Conservation (phyloP, 2,888 invertebrate species). For the Drepana falcataria region DNA sequence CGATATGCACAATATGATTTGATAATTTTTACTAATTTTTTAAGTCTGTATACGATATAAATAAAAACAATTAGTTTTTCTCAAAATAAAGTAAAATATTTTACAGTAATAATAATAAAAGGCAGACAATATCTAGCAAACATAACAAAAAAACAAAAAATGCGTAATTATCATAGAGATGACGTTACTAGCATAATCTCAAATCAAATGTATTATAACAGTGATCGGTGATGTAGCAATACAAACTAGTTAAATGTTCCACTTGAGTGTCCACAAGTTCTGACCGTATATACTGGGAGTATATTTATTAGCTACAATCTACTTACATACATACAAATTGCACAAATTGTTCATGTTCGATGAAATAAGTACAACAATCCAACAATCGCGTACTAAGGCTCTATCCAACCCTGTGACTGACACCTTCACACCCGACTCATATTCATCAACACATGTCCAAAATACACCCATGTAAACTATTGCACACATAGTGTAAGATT, state of each 20-base stretch:
- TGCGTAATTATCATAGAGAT: constrained; percentile 32
- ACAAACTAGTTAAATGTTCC: constrained; percentile 20
- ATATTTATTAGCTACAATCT: constrained; percentile 24
- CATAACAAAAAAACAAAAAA: constrained; percentile 70
- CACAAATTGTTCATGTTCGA: constrained; percentile 25
- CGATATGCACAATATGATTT: constrained; percentile 62
- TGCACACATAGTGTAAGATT: constrained; percentile 67
- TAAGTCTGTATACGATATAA: constrained; percentile 44
- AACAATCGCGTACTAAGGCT: constrained; percentile 41
- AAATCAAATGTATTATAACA: constrained; percentile 40
- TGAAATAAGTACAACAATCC: constrained; percentile 37
- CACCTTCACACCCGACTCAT: constrained; percentile 26
- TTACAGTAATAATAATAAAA: constrained; percentile 59
- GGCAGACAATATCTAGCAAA: constrained; percentile 60
- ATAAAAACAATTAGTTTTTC: constrained; percentile 62
- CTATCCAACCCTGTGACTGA: constrained; percentile 54
- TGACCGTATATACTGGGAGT: constrained; percentile 20
- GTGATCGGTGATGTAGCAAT: constrained; percentile 36
- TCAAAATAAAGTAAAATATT: constrained; percentile 53
- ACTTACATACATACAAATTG: constrained; percentile 25
- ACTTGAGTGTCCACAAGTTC: constrained; percentile 17
- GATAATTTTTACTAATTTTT: constrained; percentile 60
- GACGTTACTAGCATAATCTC: constrained; percentile 61
- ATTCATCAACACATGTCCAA: constrained; percentile 31
- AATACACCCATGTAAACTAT: constrained; percentile 57